Evolutionary conservation across 1,140 invertebrate genomes (phyloP).

Genomic region (Drosophila burlai): DNA sequence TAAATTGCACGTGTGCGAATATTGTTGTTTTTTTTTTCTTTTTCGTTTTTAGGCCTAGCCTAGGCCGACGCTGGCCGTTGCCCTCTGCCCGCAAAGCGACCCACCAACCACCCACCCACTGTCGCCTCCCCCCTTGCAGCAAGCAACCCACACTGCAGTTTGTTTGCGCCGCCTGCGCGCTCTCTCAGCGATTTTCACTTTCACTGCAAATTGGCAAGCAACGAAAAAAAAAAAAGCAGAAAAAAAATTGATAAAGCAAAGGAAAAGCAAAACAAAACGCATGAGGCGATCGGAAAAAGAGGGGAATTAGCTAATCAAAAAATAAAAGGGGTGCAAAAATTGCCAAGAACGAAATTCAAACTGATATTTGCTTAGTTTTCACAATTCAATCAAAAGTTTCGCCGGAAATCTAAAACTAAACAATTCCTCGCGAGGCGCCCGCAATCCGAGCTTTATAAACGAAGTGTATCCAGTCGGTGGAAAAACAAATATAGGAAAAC

Average conservation of each 20-base stretch:
- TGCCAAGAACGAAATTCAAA: constrained; percentile 17
- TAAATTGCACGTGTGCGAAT: constrained; percentile 25
- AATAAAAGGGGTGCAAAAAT: background rate
- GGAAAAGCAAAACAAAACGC: constrained; percentile 32
- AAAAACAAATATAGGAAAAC: background rate
- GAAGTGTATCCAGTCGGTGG: no score
- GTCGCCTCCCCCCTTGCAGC: background rate
- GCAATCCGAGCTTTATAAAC: background rate
- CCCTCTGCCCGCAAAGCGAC: constrained; percentile 20
- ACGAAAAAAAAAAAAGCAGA: constrained; percentile 23
- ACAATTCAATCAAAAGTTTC: constrained; percentile 2
- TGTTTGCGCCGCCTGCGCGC: constrained; percentile 4
- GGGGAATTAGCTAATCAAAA: constrained; percentile 8
- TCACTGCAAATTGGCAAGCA: constrained; percentile 51
- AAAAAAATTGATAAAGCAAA: constrained; percentile 10
- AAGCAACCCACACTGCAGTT: background rate
- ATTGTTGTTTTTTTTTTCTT: background rate
- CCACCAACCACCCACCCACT: background rate
- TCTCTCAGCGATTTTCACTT: constrained; percentile 44
- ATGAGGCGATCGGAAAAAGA: constrained; percentile 3
- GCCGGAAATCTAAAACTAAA: constrained; percentile 3
- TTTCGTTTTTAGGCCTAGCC: constrained; percentile 23
- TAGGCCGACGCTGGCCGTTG: constrained; percentile 36
- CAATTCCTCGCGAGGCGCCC: background rate
- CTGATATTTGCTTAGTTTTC: constrained; percentile 25